Percentiles rank a stretch among this genome's conserved stretches.
These are phyloP conservation scores for Anagyrus pseudococci DNA, from an alignment of 2,888 invertebrate genomes.

Conservation along the genomic window DNA sequence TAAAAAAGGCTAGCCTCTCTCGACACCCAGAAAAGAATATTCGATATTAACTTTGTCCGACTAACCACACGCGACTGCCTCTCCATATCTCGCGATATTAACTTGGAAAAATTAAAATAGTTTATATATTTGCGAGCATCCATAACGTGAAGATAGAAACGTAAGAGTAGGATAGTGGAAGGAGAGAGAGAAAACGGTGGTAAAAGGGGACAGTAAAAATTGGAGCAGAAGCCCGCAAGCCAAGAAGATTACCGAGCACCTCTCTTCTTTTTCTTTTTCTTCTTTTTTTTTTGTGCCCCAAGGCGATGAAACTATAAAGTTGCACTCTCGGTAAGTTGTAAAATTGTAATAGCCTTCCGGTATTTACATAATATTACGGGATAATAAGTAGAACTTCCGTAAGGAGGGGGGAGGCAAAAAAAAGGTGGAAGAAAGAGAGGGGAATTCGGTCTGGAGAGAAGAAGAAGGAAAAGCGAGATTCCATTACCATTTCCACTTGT, in stretches of 20 bases:
- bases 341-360: conserved; percentile 59
- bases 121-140: conserved; percentile 34
- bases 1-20: not conserved
- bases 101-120: conserved; percentile 31
- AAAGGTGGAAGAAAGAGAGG: no score
- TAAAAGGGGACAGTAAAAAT: no score
- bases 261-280: no score
- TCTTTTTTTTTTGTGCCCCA: no score
- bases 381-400: conserved; percentile 56
- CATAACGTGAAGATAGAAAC: conserved; percentile 12
- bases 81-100: conserved; percentile 24
- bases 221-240: no score
- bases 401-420: not conserved
- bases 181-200: no score
- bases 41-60: conserved; percentile 34
- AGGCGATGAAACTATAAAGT: conserved; percentile 56
- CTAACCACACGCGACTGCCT: conserved; percentile 11
- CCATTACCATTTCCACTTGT: no score
- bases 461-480: no score
- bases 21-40: conserved; percentile 18
- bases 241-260: no score
- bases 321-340: conserved; percentile 56
- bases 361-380: conserved; percentile 58
- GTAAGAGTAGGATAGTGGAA: conserved; percentile 16
- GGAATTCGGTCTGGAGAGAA: no score